Conservation (phyloP, 2,888 invertebrate species). For the Ectemnius lituratus region DNA sequence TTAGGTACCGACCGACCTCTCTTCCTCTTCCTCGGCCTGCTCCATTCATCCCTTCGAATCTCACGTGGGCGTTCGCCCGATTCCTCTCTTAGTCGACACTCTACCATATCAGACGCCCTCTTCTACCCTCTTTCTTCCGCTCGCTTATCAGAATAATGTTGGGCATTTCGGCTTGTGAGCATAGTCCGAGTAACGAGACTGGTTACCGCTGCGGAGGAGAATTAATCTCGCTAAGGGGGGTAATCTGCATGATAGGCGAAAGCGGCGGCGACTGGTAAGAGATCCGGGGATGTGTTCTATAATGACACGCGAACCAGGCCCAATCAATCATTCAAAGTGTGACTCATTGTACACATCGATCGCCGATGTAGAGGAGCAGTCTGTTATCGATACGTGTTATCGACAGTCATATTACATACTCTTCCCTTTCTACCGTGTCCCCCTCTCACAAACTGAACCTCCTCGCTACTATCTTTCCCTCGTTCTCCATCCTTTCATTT, state of each 20-base stretch:
- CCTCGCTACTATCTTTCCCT: conserved; percentile 2
- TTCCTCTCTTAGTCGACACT: background rate
- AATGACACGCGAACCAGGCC: conserved; percentile 48
- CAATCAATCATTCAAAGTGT: conserved; percentile 70
- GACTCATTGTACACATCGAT: conserved; percentile 66
- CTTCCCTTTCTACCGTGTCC: background rate
- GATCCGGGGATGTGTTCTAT: conserved; percentile 14
- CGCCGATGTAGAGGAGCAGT: conserved; percentile 37
- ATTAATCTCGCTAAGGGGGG: background rate
- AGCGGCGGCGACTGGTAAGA: conserved; percentile 4
- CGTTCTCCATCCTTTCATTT: conserved; percentile 19
- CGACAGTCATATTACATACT: conserved; percentile 40
- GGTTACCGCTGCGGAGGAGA: too few species aligned
- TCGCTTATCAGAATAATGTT: too few species aligned
- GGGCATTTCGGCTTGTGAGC: too few species aligned
- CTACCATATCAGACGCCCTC: too few species aligned
- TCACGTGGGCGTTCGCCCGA: conserved; percentile 42
- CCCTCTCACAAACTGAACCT: background rate
- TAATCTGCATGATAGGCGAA: conserved; percentile 8
- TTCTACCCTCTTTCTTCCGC: too few species aligned
- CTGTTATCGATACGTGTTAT: conserved; percentile 57
- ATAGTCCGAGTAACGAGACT: too few species aligned
- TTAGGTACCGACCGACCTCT: conserved; percentile 31
- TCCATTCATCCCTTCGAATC: conserved; percentile 53
- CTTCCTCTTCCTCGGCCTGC: conserved; percentile 8